These are phyloP conservation scores for Diprion similis DNA, from an alignment of 1,140 invertebrate species.

Conservation along the genomic window DNA sequence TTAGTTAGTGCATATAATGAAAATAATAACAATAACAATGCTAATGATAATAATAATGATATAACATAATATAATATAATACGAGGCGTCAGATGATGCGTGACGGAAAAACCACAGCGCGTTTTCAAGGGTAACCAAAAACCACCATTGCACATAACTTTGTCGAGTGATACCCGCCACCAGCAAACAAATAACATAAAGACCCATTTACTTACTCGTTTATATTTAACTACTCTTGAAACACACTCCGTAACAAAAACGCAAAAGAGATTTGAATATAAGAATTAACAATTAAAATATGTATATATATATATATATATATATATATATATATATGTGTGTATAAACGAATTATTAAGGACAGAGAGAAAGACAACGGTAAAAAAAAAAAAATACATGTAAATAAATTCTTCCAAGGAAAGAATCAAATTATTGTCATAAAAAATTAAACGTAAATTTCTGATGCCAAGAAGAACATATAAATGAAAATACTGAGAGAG, in stretches of 20 bases:
- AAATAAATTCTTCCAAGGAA: too few species aligned
- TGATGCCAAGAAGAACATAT: not conserved
- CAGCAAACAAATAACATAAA: conserved; percentile 12
- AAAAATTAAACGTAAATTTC: too few species aligned
- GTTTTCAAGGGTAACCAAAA: conserved; percentile 13
- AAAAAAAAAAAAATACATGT: not conserved
- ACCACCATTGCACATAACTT: not conserved
- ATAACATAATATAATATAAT: too few species aligned
- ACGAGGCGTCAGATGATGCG: too few species aligned
- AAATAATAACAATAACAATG: too few species aligned
- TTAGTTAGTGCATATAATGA: too few species aligned
- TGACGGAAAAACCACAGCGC: too few species aligned
- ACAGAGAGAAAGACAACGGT: not conserved
- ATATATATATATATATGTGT: not conserved
- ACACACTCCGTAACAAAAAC: conserved; percentile 10
- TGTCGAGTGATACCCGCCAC: not conserved
- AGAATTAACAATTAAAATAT: not conserved
- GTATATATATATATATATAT: not conserved
- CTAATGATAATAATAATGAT: too few species aligned
- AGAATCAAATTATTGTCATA: too few species aligned
- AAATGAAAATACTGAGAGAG: not conserved
- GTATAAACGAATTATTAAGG: not conserved
- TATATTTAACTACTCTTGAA: conserved; percentile 14
- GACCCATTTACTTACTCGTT: not conserved
- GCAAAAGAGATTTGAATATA: not conserved